These are phyloP conservation scores for Oppia nitens DNA, from an alignment of 1,140 invertebrate species.

Conservation along the genomic window DNA sequence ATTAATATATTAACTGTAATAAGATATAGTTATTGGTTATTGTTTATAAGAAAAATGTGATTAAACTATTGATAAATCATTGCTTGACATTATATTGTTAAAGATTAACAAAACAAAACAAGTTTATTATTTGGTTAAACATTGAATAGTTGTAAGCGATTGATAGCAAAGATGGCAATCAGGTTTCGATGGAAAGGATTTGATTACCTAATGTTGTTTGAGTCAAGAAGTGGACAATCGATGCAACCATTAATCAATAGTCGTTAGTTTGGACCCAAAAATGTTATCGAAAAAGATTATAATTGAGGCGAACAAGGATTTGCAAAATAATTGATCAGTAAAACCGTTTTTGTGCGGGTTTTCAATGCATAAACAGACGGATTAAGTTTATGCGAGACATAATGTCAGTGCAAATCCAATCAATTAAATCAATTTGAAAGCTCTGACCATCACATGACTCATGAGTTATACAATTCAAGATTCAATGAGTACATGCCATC, in stretches of 20 bases:
- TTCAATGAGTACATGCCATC: slow-evolving; percentile 52
- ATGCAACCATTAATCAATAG: no score
- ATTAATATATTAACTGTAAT: no score
- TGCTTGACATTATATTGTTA: no score
- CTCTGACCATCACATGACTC: neutral
- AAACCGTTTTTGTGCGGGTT: neutral
- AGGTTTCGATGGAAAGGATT: neutral
- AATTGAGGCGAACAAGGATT: neutral
- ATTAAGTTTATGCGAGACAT: neutral
- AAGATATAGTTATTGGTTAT: no score
- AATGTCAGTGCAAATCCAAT: neutral
- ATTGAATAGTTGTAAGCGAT: neutral
- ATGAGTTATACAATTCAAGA: slow-evolving; percentile 6
- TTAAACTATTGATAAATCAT: no score
- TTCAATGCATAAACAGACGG: neutral
- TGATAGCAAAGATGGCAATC: neutral
- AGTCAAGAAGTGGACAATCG: no score
- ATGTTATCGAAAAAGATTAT: neutral
- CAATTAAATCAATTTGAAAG: neutral
- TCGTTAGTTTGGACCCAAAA: neutral
- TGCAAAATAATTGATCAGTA: neutral
- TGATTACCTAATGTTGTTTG: neutral
- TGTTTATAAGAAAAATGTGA: no score
- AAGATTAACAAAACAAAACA: no score
- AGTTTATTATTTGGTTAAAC: no score